phyloP scores from a whole-genome alignment of 2,797 vertebrate genomes.

The Lutjanus argentimaculatus region DNA sequence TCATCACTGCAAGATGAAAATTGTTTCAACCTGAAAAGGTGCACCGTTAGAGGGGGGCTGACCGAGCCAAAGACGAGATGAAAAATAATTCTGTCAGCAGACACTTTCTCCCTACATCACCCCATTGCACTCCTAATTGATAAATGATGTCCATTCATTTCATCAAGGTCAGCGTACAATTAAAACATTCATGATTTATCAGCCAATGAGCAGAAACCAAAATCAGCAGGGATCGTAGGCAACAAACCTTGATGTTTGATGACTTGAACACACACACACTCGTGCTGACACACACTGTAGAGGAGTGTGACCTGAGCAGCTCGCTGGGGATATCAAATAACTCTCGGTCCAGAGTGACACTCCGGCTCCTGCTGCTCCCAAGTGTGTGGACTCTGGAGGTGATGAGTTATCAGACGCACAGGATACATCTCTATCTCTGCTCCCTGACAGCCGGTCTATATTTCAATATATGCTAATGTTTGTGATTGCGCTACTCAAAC shows the following conservation, averaged over 20 bases:
- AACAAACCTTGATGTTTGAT: conserved; percentile 59
- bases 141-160: conserved; percentile 76
- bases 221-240: conserved; percentile 63
- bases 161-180: conserved; percentile 82
- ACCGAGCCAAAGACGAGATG: conserved; percentile 69
- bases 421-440: conserved; percentile 38
- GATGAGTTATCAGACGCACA: conserved; percentile 41
- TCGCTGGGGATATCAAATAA: conserved; percentile 60
- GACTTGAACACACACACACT: conserved; percentile 29
- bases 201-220: conserved; percentile 64
- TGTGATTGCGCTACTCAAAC: conserved; percentile 3
- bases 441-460: conserved; percentile 33
- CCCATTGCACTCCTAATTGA: conserved; percentile 79
- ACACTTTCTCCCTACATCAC: conserved; percentile 59
- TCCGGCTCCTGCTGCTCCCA: conserved; percentile 45
- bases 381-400: conserved; percentile 36
- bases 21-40: conserved; percentile 55
- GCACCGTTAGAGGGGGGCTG: conserved; percentile 35
- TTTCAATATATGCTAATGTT: conserved; percentile 47
- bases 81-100: conserved; percentile 75
- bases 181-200: conserved; percentile 80
- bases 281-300: neutral
- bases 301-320: conserved; percentile 66
- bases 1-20: conserved; percentile 46
- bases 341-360: conserved; percentile 52